Conservation (phyloP, 2,113 vertebrate genomes). For the Eurypyga helias region DNA sequence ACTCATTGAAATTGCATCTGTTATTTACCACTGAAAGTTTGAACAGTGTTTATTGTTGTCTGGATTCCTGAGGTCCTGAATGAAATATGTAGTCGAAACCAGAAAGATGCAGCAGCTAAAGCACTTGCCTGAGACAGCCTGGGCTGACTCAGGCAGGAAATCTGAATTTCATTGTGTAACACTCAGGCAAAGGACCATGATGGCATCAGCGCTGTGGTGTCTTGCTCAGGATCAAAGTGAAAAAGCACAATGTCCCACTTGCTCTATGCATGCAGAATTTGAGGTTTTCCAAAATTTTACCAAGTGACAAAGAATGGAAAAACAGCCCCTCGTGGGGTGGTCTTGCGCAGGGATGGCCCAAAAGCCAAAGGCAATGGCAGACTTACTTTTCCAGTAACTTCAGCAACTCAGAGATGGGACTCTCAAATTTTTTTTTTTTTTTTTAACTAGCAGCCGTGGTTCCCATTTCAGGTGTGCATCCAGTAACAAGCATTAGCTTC, state of each 20-base stretch:
- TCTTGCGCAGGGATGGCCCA: background rate
- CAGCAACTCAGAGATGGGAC: background rate
- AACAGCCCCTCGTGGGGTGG: rapidly evolving
- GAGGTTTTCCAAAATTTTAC: background rate
- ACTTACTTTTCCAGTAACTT: background rate
- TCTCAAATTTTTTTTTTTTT: background rate
- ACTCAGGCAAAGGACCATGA: background rate
- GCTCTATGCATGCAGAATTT: background rate
- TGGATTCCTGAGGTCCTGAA: background rate
- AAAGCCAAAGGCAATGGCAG: background rate
- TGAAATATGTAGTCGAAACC: background rate
- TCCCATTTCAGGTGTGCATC: background rate
- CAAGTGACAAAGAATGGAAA: background rate
- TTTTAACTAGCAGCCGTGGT: background rate
- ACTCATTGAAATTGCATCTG: background rate
- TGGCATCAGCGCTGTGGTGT: background rate
- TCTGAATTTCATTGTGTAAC: background rate
- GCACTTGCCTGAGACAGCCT: background rate
- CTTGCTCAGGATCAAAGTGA: background rate
- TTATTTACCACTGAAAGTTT: background rate
- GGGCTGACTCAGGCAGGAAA: background rate
- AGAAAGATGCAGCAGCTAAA: background rate
- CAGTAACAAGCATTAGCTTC: background rate
- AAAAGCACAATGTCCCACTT: background rate
- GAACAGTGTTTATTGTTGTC: background rate